phyloP scores from a whole-genome alignment of 2,888 invertebrate species.

The Morpho deidamia region DNA sequence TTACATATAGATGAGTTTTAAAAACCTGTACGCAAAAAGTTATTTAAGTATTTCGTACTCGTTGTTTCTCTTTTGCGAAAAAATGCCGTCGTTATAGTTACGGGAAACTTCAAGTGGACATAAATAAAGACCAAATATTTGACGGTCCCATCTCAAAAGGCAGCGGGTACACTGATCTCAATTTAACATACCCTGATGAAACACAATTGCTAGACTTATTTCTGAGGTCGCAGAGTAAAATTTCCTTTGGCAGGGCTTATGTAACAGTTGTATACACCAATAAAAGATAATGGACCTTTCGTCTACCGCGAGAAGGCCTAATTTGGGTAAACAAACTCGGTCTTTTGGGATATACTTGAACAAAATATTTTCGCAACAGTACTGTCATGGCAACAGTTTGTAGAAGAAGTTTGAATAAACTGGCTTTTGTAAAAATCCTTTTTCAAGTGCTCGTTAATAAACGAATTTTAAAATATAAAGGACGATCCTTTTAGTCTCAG shows the following conservation, averaged over 20 bases:
- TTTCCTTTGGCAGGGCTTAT: slow-evolving; percentile 24
- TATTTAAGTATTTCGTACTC: slow-evolving; percentile 17
- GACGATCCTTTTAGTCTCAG: too few species aligned
- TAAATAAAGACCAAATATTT: slow-evolving; percentile 75
- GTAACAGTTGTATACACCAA: slow-evolving; percentile 39
- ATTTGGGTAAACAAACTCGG: slow-evolving; percentile 41
- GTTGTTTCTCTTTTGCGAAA: slow-evolving; percentile 45
- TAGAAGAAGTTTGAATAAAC: slow-evolving; percentile 58
- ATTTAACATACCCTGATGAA: slow-evolving; percentile 41
- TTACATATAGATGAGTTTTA: slow-evolving; percentile 18
- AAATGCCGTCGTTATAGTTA: slow-evolving; percentile 55
- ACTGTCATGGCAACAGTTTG: slow-evolving; percentile 58
- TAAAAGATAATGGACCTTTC: slow-evolving; percentile 51
- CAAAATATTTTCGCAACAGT: slow-evolving; percentile 60
- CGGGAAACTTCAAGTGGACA: slow-evolving; percentile 72
- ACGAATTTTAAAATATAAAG: too few species aligned
- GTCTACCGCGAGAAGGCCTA: slow-evolving; percentile 36
- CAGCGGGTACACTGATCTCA: slow-evolving; percentile 43
- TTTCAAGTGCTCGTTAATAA: too few species aligned
- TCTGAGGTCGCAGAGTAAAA: slow-evolving; percentile 16
- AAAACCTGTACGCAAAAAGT: slow-evolving; percentile 15
- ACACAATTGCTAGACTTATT: slow-evolving; percentile 32
- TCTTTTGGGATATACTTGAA: slow-evolving; percentile 39
- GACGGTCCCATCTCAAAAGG: slow-evolving; percentile 65
- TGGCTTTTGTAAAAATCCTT: too few species aligned